These are phyloP conservation scores for Meriones unguiculatus DNA, from an alignment of 2,113 vertebrate genomes.

Conservation along the genomic window DNA sequence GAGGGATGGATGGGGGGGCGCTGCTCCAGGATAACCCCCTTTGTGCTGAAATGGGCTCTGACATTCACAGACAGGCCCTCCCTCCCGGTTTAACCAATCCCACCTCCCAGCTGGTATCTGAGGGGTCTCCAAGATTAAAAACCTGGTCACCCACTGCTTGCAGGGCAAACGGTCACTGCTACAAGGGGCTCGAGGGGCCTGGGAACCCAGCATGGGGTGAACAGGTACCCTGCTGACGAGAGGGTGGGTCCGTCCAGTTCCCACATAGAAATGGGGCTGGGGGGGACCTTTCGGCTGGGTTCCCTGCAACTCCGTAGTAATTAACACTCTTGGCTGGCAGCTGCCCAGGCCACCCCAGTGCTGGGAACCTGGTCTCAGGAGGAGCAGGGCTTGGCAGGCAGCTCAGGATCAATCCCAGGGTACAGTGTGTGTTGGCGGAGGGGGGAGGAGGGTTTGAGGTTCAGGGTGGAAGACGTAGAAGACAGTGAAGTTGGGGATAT, in stretches of 20 bases:
- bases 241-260: slow-evolving; percentile 72
- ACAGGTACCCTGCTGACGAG: slow-evolving; percentile 68
- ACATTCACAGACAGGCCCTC: slow-evolving; percentile 71
- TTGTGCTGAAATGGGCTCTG: slow-evolving; percentile 45
- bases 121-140: slow-evolving; percentile 78
- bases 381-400: background rate
- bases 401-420: background rate
- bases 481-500: background rate
- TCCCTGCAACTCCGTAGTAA: slow-evolving; percentile 74
- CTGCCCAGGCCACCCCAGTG: slow-evolving; percentile 65
- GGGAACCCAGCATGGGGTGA: slow-evolving; percentile 82
- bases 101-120: slow-evolving; percentile 61
- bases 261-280: background rate
- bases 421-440: too few relatives aligned
- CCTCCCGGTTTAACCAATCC: slow-evolving; percentile 38
- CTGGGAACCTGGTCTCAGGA: slow-evolving; percentile 51
- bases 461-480: background rate
- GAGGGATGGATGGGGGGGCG: background rate
- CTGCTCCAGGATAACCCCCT: slow-evolving; percentile 12
- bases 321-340: slow-evolving; percentile 76
- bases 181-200: slow-evolving; percentile 82
- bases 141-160: slow-evolving; percentile 73
- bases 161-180: slow-evolving; percentile 77
- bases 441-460: background rate
- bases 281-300: slow-evolving; percentile 59